Base-by-base conservation (phyloP, 2,113 vertebrate genomes). In the Oreochromis tanganicae region DNA sequence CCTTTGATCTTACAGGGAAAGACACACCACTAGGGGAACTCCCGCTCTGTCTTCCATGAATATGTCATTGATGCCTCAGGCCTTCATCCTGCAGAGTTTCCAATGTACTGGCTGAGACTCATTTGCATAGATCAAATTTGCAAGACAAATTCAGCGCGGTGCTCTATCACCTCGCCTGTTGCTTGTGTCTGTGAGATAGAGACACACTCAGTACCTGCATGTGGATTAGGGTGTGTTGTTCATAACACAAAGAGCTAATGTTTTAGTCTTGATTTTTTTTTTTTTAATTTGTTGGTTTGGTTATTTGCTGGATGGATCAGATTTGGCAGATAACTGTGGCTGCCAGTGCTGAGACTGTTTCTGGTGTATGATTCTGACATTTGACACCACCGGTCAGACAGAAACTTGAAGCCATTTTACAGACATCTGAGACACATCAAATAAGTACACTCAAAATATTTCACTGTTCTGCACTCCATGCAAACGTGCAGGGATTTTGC, bases 91-190 rank as follows among this genome's bases (percentile, higher is more conserved):
- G 78, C 55, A 84, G 59, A 34, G n/a, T 84, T 91, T 87, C 87
- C 87, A 89, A 36, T 61, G 66, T 82, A 89, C 88, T n/a, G 41
- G 78, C 57, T 38, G 41, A 52, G 59, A 6, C 41, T 94, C 78
- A 92, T 98, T 98, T 98, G 97, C 97, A 97, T 98, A 86, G 10
- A 63, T n/a, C 61, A 93, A 83, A 97, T 98, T 98, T 98, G 97
- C 96, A 97, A 97, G 95, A 93, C 97, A 98, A 98, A 98, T 95
- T 89, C 82, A 48, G 88, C 90, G 80, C 89, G 84, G 52, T 38
- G n/a, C 59, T 50, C 66, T 29, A 36, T 83, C 24, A 83, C 82
- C 86, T 41, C 78, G 46, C 79, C 61, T 87, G 66, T 29, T 85
- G n/a, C 79, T 21, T 82, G 68, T 36, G n/a, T 88, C 34, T 80